Conservation (phyloP, 2,888 invertebrate species). For the Dioctria rufipes region DNA sequence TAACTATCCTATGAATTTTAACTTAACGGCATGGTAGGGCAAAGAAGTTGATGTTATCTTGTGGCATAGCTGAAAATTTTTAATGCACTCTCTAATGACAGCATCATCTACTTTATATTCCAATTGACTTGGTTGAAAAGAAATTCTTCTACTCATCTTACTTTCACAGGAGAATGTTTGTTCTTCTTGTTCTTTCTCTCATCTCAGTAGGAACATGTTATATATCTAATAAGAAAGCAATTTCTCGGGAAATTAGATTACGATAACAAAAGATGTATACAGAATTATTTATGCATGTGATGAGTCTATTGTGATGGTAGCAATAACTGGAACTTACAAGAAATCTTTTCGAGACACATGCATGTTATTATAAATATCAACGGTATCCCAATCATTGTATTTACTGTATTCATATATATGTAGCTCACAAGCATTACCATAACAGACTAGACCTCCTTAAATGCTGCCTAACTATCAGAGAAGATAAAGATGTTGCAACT, state of each 20-base stretch:
- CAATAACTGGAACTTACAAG: not conserved
- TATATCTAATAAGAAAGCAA: slow-evolving; percentile 13
- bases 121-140: slow-evolving; percentile 8
- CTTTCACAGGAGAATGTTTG: slow-evolving; percentile 9
- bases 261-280: slow-evolving; percentile 40
- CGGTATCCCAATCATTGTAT: too few relatives aligned
- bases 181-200: slow-evolving; percentile 13
- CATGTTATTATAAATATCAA: not conserved
- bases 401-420: too few relatives aligned
- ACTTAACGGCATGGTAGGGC: slow-evolving; percentile 8
- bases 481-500: too few relatives aligned
- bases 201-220: slow-evolving; percentile 3
- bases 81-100: slow-evolving; percentile 13
- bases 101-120: slow-evolving; percentile 34
- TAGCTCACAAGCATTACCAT: too few relatives aligned
- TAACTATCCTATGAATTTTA: slow-evolving; percentile 1
- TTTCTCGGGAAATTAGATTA: slow-evolving; percentile 39
- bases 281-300: slow-evolving; percentile 22
- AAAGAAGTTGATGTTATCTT: slow-evolving; percentile 33
- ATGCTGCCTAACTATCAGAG: too few relatives aligned
- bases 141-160: slow-evolving; percentile 5
- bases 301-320: slow-evolving; percentile 8
- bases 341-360: not conserved
- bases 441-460: too few relatives aligned
- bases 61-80: slow-evolving; percentile 22